These are phyloP conservation scores for Microcebus griseorufus DNA, from an alignment of 2,113 vertebrate species.

Conservation along the genomic window DNA sequence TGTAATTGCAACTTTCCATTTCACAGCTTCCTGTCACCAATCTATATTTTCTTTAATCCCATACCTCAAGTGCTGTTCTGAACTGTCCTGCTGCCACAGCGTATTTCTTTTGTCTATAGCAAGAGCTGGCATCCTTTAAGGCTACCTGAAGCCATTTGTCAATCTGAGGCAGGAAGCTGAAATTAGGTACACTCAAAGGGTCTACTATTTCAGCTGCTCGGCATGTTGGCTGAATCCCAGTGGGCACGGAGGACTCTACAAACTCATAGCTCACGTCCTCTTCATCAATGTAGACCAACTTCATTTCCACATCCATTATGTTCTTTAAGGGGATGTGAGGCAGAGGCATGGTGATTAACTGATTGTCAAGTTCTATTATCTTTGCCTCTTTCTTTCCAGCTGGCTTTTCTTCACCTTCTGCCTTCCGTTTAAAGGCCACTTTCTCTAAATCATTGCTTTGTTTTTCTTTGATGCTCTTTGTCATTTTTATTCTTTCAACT, in stretches of 20 bases:
- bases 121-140: conserved; percentile 82
- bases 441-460: conserved; percentile 65
- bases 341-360: neutral
- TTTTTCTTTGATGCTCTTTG: conserved; percentile 69
- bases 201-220: conserved; percentile 60
- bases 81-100: conserved; percentile 76
- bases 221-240: conserved; percentile 43
- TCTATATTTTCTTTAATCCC: neutral
- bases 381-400: conserved; percentile 62
- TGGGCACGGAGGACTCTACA: neutral
- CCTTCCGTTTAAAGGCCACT: conserved; percentile 68
- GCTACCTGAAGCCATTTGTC: conserved; percentile 82
- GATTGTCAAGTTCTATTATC: conserved; percentile 11
- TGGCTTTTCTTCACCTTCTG: conserved; percentile 61
- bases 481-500: conserved; percentile 38
- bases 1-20: neutral
- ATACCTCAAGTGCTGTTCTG: conserved; percentile 84
- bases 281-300: conserved; percentile 83
- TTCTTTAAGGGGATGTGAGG: conserved; percentile 77
- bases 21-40: neutral
- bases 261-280: conserved; percentile 83
- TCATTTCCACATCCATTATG: conserved; percentile 81
- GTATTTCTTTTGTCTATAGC: conserved; percentile 84
- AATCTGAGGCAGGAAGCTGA: conserved; percentile 72
- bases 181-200: conserved; percentile 62